Base-by-base conservation (phyloP, 2,797 vertebrate genomes). In the Coregonus ussuriensis region DNA sequence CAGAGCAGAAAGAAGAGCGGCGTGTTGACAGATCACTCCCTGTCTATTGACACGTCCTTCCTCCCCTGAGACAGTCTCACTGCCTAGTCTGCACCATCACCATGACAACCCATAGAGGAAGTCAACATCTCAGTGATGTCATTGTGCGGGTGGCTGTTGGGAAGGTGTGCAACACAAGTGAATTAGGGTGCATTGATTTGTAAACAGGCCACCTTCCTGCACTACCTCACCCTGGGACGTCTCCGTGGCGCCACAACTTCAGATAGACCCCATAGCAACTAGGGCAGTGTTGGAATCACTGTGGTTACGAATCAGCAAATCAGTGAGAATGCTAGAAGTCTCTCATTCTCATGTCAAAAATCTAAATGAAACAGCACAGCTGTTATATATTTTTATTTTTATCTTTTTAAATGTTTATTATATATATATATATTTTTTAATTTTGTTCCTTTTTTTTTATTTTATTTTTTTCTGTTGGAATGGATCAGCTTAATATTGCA, bases 11-110 rank as follows among this genome's bases (percentile, higher is more conserved):
- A 86, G 84, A 41, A 6, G 77, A 87, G 86, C 87, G 83, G 77
- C 86, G 84, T 81, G 74, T 2, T 88, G 89, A 93, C 88, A 68
- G 86, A 88, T 89, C 86, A 88, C 80, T 87, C 72, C 76, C 78
- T 83, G 75, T 85, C 77, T 21, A 81, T 66, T 88, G 89, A 91
- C 88, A 86, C 52, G 77, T 80, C 78, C 56, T 68, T 88, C 79
- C 82, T 84, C 77, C 71, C 63, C 18, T 15, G 1, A 80, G 31
- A 33, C 76, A 16, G 81, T 87, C 88, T 69, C 62, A 35, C 84
- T 80, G 67, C 71, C 78, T 79, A 33, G 31, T 33, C 31, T 33
- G 31, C 31, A 33, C 31, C 31, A 33, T 33, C 31, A 80, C 83
- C 74, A 83, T 83, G 78, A 52, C 84, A 76, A 87, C 52, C 68